Base-by-base conservation (phyloP, 2,888 invertebrate species). In the Hipparchia sbordonii region DNA sequence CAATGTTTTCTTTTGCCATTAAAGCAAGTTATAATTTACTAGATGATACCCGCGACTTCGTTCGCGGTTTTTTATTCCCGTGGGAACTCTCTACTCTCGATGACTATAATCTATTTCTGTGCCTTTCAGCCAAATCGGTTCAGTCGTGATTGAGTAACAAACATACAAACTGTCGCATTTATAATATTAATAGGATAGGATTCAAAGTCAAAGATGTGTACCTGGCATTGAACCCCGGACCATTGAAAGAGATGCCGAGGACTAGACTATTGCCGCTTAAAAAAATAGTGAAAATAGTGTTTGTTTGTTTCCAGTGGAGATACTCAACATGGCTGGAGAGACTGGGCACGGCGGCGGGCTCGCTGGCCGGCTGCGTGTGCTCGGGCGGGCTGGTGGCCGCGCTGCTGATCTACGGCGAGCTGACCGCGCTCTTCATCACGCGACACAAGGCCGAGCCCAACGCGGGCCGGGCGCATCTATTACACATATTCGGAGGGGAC, bases 341-440 rank as follows among this genome's bases (percentile, higher is more conserved):
- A 0, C 6, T 77, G 6, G 85, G 84, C 9, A 86, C 91, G 0
- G 33, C 79, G 0, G 52, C 82, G 0, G 88, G 89, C 33, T 87
- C 85, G 33, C 4, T 80, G 13, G 74, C 85, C 13, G 86, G 85
- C 0, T 82, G 83, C 79, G n/a, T 81, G 3, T 85, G 87, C 73
- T 86, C 94, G 0, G 80, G 85, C 63, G 92, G 89, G 10, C 85
- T 92, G 71, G 94, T 95, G 54, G 85, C 91, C n/a, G 95, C 95
- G 74, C 94, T 95, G 54, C 91, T 95, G 62, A 87, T 94, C 57
- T 96, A 96, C 86, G 96, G 96, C 0, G 95, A 95, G 83, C 90
- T 96, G 69, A 95, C 95, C 0, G 91, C 95, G 33, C 87, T 95
- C 33, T 91, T 96, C 84, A 95, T 96, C 70, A 90, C 92, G 79